Evolutionary conservation across 2,797 vertebrate genomes (phyloP).

Genomic region (Ispidina lecontei): DNA sequence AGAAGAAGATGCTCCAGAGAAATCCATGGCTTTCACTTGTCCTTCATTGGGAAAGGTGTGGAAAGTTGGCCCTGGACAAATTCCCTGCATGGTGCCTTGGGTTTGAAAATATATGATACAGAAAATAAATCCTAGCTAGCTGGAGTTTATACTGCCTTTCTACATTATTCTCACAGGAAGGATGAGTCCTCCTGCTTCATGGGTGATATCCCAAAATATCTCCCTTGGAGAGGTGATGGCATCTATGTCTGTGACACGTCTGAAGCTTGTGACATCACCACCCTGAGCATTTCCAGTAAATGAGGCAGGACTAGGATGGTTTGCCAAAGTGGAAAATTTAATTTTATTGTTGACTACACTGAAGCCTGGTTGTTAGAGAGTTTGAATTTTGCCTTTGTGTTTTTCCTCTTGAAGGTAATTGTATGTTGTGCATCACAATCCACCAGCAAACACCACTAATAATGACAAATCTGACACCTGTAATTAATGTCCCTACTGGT

Average conservation of each 20-base stretch:
- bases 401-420: constrained; percentile 9
- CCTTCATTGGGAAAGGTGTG: background rate
- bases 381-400: background rate
- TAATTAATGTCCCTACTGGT: background rate
- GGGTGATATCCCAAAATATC: background rate
- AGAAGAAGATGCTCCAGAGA: background rate
- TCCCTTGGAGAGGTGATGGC: background rate
- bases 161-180: no score
- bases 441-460: background rate
- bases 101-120: background rate
- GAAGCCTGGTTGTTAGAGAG: background rate
- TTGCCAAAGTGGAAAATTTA: constrained; percentile 49
- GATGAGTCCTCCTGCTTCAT: background rate
- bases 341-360: constrained; percentile 54
- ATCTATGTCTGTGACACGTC: background rate
- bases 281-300: background rate
- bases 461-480: background rate
- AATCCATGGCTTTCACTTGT: background rate
- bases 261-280: background rate
- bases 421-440: background rate
- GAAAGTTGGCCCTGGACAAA: background rate
- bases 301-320: background rate
- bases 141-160: background rate
- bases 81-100: background rate
- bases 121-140: background rate